Percentiles rank a stretch among this genome's conserved stretches.
phyloP scores from a whole-genome alignment of 2,113 vertebrate species.

The Erythrocebus patas region DNA sequence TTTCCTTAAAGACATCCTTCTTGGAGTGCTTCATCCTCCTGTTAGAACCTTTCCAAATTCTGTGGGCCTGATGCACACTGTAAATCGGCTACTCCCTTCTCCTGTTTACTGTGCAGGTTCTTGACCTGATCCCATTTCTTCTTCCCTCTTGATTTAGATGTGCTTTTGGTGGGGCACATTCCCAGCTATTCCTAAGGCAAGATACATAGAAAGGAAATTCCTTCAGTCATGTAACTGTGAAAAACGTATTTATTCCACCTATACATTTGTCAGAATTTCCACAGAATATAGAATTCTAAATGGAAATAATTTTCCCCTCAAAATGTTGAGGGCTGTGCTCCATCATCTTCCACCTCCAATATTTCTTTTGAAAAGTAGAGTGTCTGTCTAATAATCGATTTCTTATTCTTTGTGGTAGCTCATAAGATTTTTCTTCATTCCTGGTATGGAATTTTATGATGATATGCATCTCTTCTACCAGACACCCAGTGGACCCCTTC shows the following conservation, averaged over 20 bases:
- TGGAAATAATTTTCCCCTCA: neutral
- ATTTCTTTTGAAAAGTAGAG: neutral
- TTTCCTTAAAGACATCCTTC: neutral
- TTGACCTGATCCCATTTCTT: neutral
- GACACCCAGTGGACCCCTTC: neutral
- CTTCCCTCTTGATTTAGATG: neutral
- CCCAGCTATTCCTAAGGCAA: neutral
- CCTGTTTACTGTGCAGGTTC: neutral
- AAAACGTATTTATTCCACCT: neutral
- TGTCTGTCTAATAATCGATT: neutral
- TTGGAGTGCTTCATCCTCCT: neutral
- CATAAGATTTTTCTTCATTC: neutral
- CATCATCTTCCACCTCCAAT: neutral
- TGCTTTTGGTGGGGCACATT: neutral
- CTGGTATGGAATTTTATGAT: neutral
- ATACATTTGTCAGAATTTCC: neutral
- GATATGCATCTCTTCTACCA: neutral
- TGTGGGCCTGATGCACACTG: neutral
- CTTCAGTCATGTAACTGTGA: neutral
- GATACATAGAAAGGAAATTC: neutral
- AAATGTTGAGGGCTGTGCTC: neutral
- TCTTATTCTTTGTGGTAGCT: neutral
- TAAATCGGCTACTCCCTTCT: neutral
- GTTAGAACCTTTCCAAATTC: neutral
- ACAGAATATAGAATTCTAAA: neutral